These are phyloP conservation scores for Sturnira hondurensis DNA, from an alignment of 2,113 vertebrate genomes.

Conservation along the genomic window DNA sequence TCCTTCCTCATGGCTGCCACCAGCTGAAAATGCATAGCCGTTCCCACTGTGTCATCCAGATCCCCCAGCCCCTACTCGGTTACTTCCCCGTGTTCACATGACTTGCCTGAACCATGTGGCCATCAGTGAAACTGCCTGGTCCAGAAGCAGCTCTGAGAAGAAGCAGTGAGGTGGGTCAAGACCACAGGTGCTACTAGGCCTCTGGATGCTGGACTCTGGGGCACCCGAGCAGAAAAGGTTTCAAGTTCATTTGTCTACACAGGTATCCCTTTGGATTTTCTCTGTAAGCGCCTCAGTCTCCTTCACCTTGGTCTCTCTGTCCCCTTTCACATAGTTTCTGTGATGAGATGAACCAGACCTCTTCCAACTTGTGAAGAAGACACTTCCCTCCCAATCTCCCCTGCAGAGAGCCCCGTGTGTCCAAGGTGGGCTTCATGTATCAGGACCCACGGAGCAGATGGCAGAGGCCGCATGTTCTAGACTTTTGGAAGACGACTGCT, in stretches of 20 bases:
- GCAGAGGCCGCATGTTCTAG: not conserved
- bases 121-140: not conserved
- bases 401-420: not conserved
- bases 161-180: not conserved
- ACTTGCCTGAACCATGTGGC: not conserved
- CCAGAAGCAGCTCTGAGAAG: not conserved
- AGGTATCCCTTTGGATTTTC: not conserved
- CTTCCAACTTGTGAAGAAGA: not conserved
- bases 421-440: not conserved
- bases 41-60: not conserved
- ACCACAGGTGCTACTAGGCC: no score
- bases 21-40: not conserved
- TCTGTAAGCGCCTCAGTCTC: not conserved
- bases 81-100: not conserved
- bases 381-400: not conserved
- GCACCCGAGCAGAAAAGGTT: not conserved
- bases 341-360: not conserved
- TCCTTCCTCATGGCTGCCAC: not conserved
- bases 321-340: not conserved
- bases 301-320: not conserved
- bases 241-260: not conserved
- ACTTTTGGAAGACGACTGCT: not conserved
- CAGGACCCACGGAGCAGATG: not conserved
- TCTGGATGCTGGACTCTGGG: not conserved
- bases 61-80: not conserved